phyloP scores from a whole-genome alignment of 2,797 vertebrate genomes.

The Poeciliopsis presidionis region DNA sequence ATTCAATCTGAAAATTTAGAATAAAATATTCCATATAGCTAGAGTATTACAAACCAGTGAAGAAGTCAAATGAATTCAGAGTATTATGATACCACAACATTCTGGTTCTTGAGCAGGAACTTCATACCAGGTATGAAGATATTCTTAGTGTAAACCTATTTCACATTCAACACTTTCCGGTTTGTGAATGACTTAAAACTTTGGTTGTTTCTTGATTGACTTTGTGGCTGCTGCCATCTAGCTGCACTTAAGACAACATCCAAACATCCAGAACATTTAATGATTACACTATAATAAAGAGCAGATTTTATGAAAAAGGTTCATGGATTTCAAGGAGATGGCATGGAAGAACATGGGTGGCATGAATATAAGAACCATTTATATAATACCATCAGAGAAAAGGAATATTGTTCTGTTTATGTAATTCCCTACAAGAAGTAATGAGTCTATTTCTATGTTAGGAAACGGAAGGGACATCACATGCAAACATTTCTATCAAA shows the following conservation, averaged over 20 bases:
- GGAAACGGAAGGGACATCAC: neutral
- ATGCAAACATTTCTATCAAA: neutral
- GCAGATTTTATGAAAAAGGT: neutral
- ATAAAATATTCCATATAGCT: neutral
- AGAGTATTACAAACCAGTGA: neutral
- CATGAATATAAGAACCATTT: neutral
- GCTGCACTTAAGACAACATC: neutral
- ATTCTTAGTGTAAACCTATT: neutral
- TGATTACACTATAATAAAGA: neutral
- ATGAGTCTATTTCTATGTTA: neutral
- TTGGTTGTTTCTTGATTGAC: neutral
- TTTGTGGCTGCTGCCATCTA: neutral
- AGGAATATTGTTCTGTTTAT: neutral
- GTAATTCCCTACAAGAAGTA: no score
- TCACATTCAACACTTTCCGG: neutral
- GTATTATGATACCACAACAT: neutral
- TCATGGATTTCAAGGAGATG: neutral
- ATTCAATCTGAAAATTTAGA: neutral
- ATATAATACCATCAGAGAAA: neutral
- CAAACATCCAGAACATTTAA: neutral
- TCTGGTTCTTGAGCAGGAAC: neutral
- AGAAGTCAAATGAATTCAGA: neutral
- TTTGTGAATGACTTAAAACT: neutral
- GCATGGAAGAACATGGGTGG: neutral
- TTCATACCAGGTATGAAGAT: neutral